Base-by-base conservation (phyloP, 2,888 invertebrate species). In the Trachelus stipa region DNA sequence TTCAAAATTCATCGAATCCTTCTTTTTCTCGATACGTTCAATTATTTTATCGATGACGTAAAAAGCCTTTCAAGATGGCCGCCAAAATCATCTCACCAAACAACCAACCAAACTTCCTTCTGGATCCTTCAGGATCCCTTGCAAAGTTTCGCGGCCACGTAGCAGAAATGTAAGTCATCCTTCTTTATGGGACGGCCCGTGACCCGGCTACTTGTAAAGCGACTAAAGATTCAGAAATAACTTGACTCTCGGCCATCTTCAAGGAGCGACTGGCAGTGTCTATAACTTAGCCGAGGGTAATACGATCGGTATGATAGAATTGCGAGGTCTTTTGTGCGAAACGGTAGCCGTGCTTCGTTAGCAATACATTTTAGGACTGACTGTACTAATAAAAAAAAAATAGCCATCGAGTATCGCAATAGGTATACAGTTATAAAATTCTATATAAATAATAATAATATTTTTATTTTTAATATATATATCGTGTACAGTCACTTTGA, bases 151-250 rank as follows among this genome's bases (percentile, higher is more conserved):
- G 87, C 80, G 87, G 85, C 87, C 88, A 85, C 88, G 87, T 87
- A 87, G 87, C 90, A 87, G 88, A 88, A 87, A 89, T 88, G 89
- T 90, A 90, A 90, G 90, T 90, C 90, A 88, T 87, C 88, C 85
- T 90, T 90, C 88, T 90, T 90, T 90, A 90, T 90, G 90, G 88
- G 85, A 83, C 86, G 87, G 83, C 90, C 87, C 85, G 83, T 88
- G 90, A 89, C 90, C 90, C 88, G 84, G 90, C 90, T 90, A 90
- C 90, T 90, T 90, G 90, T 89, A 88, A 90, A 90, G 87, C 87
- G 88, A 87, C 90, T 89, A 89, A 90, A 89, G 88, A 90, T 90
- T 90, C 89, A 88, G 86, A 88, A 90, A 90, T 90, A 89, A 84
- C 90, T 85, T 83, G 86, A 82, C 81, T 80, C 82, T 79, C 35